Percentiles rank a stretch among this genome's conserved stretches.
phyloP scores from a whole-genome alignment of 2,888 invertebrate genomes.

The Iphiclides podalirius region DNA sequence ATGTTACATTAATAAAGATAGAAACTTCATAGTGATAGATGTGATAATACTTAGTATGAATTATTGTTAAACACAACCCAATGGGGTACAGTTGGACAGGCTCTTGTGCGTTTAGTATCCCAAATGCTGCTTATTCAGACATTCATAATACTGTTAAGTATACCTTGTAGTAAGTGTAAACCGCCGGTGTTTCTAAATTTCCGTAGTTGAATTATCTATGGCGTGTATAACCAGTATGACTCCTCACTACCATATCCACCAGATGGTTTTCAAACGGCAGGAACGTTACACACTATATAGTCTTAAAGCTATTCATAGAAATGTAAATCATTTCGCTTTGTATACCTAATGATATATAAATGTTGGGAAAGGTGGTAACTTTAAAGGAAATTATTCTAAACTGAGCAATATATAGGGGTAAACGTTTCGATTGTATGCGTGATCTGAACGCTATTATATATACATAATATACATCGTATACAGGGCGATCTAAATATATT shows the following conservation, averaged over 20 bases:
- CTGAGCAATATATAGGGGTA: slow-evolving; percentile 50
- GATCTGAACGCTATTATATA: slow-evolving; percentile 29
- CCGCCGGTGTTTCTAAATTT: slow-evolving; percentile 49
- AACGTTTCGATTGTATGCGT: slow-evolving; percentile 21
- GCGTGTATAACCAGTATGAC: slow-evolving; percentile 50
- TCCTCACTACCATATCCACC: slow-evolving; percentile 29
- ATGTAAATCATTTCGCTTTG: slow-evolving; percentile 49
- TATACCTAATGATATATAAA: slow-evolving; percentile 27
- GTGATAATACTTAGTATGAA: slow-evolving; percentile 63
- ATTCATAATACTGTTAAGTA: slow-evolving; percentile 45
- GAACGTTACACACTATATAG: slow-evolving; percentile 42
- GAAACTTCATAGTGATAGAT: slow-evolving; percentile 49
- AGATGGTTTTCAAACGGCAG: slow-evolving; percentile 34
- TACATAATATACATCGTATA: slow-evolving; percentile 42
- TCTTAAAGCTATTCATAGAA: slow-evolving; percentile 48
- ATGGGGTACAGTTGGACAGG: slow-evolving; percentile 52
- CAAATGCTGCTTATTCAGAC: slow-evolving; percentile 45
- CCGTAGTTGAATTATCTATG: slow-evolving; percentile 41
- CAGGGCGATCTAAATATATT: slow-evolving; percentile 58
- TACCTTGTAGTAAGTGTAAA: slow-evolving; percentile 45
- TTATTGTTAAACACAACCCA: slow-evolving; percentile 46
- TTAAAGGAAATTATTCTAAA: slow-evolving; percentile 35
- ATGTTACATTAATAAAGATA: slow-evolving; percentile 27
- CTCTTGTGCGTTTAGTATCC: slow-evolving; percentile 67
- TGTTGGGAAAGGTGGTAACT: slow-evolving; percentile 20